Conservation (phyloP, 2,797 vertebrate species). For the Atherinosoma microstoma region DNA sequence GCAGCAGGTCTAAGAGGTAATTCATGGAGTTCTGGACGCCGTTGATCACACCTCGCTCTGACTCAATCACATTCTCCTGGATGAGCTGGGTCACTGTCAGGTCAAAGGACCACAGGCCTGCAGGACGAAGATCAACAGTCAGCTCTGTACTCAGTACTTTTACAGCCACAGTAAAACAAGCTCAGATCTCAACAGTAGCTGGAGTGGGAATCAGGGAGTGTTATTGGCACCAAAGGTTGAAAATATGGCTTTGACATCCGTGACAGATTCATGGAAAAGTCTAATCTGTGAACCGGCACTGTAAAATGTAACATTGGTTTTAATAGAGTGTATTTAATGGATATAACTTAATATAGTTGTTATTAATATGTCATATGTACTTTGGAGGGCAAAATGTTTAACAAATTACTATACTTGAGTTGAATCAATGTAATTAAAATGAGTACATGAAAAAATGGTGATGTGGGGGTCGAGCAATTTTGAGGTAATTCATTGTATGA, state of each 20-base stretch:
- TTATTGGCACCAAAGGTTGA: slow-evolving; percentile 77
- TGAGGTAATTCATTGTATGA: too few relatives aligned
- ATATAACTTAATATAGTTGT: too few relatives aligned
- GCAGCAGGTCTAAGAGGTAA: slow-evolving; percentile 97
- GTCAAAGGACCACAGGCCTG: slow-evolving; percentile 99
- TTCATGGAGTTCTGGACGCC: slow-evolving; percentile 99
- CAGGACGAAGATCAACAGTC: slow-evolving; percentile 27
- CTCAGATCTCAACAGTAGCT: slow-evolving; percentile 26
- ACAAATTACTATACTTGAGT: too few relatives aligned
- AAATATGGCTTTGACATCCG: slow-evolving; percentile 50
- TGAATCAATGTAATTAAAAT: too few relatives aligned
- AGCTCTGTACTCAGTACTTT: slow-evolving; percentile 19
- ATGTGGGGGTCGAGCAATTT: too few relatives aligned
- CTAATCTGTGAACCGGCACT: slow-evolving; percentile 15
- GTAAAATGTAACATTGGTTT: too few relatives aligned
- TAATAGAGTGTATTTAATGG: too few relatives aligned
- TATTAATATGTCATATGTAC: too few relatives aligned
- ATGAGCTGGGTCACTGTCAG: slow-evolving; percentile 97
- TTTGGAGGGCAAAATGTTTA: too few relatives aligned
- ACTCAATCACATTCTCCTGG: slow-evolving; percentile 96
- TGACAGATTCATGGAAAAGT: slow-evolving; percentile 25
- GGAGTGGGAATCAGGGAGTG: slow-evolving; percentile 10
- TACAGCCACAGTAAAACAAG: slow-evolving; percentile 38
- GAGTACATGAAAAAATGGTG: too few relatives aligned
- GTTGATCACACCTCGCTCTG: slow-evolving; percentile 96